Evolutionary conservation across 2,888 invertebrate species (phyloP).

Genomic region (Apotomis turbidana): DNA sequence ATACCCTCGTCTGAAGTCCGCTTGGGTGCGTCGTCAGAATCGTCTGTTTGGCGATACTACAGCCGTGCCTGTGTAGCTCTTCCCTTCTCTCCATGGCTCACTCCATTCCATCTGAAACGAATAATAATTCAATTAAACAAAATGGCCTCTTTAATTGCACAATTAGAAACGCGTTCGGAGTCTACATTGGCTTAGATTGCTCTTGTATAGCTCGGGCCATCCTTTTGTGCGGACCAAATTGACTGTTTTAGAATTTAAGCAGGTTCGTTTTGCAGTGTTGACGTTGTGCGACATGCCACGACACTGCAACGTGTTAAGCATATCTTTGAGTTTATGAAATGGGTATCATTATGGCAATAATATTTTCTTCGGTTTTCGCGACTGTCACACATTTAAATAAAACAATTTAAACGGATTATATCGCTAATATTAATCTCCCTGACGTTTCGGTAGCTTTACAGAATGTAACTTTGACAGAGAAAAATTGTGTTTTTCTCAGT

Average conservation of each 20-base stretch:
- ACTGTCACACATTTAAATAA: too few species aligned
- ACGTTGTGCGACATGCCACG: conserved; percentile 5
- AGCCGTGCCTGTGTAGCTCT: conserved; percentile 74
- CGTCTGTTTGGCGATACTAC: conserved; percentile 79
- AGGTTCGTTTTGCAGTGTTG: conserved; percentile 47
- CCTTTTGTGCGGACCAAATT: conserved; percentile 56
- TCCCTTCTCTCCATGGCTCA: conserved; percentile 70
- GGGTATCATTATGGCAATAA: too few species aligned
- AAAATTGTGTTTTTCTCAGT: too few species aligned
- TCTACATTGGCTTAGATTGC: conserved; percentile 57
- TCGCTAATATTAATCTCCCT: too few species aligned
- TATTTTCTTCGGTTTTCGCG: too few species aligned
- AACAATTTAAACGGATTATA: too few species aligned
- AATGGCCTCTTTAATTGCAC: conserved; percentile 53
- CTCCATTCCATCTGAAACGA: conserved; percentile 46
- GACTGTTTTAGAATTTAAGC: conserved; percentile 65
- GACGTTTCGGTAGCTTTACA: too few species aligned
- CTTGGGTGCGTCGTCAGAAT: conserved; percentile 78
- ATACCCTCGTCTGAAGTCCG: conserved; percentile 75
- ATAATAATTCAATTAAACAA: conserved; percentile 47
- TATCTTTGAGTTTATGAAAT: too few species aligned
- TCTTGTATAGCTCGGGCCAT: conserved; percentile 40
- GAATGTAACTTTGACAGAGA: too few species aligned
- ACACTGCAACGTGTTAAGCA: not conserved
- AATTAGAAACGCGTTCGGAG: conserved; percentile 57